Conservation (phyloP, 2,888 invertebrate genomes). For the Coelinius sp. region DNA sequence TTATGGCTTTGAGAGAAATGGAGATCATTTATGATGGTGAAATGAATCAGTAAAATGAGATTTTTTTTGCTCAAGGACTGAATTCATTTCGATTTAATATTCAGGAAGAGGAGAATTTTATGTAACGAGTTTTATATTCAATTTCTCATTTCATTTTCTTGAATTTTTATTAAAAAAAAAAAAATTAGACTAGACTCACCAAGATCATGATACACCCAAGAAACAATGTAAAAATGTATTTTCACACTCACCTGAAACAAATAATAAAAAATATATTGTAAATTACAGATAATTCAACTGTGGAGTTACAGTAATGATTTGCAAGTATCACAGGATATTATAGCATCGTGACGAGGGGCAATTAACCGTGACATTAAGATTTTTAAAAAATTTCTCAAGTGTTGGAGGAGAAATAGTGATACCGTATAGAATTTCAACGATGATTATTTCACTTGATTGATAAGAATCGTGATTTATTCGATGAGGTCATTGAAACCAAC, state of each 20-base stretch:
- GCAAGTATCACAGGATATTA: not conserved
- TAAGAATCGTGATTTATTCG: slow-evolving; percentile 35
- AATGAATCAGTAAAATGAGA: not conserved
- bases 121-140: too few species aligned
- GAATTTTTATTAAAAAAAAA: too few species aligned
- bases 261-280: not conserved
- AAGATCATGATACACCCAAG: not conserved
- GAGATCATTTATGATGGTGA: not conserved
- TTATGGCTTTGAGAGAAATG: not conserved
- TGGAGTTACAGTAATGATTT: slow-evolving; percentile 12
- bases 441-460: slow-evolving; percentile 26
- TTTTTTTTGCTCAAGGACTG: too few species aligned
- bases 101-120: too few species aligned
- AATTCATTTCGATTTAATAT: too few species aligned
- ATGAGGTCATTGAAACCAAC: not conserved
- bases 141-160: too few species aligned
- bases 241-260: slow-evolving; percentile 18
- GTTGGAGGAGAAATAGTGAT: slow-evolving; percentile 1
- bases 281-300: not conserved
- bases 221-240: not conserved
- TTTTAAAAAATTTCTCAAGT: slow-evolving; percentile 35
- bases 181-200: not conserved
- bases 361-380: slow-evolving; percentile 50
- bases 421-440: slow-evolving; percentile 36
- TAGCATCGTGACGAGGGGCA: slow-evolving; percentile 36